Base-by-base conservation (phyloP, 2,888 invertebrate genomes). In the Drosophila peninsularis region DNA sequence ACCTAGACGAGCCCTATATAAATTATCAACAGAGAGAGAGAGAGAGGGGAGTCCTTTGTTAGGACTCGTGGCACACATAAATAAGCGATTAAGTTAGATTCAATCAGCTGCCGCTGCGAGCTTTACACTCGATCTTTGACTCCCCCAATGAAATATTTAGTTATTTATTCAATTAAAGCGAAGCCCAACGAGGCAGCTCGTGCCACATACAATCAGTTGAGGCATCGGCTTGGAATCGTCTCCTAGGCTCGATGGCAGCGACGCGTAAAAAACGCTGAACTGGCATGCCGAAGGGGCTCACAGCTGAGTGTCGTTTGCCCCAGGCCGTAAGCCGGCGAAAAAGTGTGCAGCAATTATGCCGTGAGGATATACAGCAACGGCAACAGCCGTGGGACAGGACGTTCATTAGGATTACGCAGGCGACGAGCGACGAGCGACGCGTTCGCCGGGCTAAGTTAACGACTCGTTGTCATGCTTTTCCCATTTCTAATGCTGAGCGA, bases 241-340 rank as follows among this genome's bases (percentile, higher is more conserved):
- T 34, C 14, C 49, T 3, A 7, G 21, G 61, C 61, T 60, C 56
- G 68, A 52, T 75, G 72, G 66, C 62, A 77, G 55, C 77, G 78
- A 66, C 61, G 74, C 78, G 74, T 77, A 74, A 77, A 77, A 74
- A 78, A 67, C 74, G 78, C 78, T 74, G 74, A 77, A 62, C 66
- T 53, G 60, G 70, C 76, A 66, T 45, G 13, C 47, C 49, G 14
- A 55, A 50, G 7, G 24, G 19, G 54, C 49, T 4, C 17, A 21
- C 0, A 19, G 39, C 30, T 10, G 60, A 17, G 32, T 60, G 14
- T 27, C 42, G 57, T 41, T 42, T 30, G 49, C 61, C 39, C 62
- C 66, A 42, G 32, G 71, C 66, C 58, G 41, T 71, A 71, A 75
- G 44, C 62, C 47, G 32, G 41, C 36, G 42, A 47, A 68, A 76